Evolutionary conservation across 1,140 invertebrate species (phyloP).

Genomic region (Drosophila equinoxialis): DNA sequence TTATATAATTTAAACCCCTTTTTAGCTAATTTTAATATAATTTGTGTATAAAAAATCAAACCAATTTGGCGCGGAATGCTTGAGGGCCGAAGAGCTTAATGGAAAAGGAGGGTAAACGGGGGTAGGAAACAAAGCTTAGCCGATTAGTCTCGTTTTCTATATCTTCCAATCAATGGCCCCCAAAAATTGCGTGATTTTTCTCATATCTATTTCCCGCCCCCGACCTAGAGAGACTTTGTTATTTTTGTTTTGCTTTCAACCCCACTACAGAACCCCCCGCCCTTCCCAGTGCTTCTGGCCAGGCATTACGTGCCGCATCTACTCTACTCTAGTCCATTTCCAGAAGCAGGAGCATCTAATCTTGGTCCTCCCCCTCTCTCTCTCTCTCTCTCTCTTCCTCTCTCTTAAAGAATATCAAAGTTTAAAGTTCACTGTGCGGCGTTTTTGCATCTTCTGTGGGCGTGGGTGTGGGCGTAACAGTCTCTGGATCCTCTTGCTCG

Average conservation of each 20-base stretch:
- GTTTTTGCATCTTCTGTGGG: conserved; percentile 53
- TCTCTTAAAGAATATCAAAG: background rate
- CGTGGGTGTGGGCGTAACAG: conserved; percentile 43
- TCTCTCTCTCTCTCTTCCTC: too few species aligned
- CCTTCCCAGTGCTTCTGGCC: background rate
- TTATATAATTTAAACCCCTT: conserved; percentile 56
- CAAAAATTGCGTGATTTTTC: background rate
- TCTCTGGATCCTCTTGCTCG: background rate
- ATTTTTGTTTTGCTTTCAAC: background rate
- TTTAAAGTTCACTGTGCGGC: conserved; percentile 75
- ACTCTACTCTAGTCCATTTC: conserved; percentile 15
- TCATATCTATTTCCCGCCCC: background rate
- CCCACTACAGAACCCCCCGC: background rate
- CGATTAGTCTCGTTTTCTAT: background rate
- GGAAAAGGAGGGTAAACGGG: background rate
- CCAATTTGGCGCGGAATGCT: conserved; percentile 27
- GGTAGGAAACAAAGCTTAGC: background rate
- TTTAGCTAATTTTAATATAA: conserved; percentile 67
- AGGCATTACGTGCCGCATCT: background rate
- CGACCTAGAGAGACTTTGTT: conserved; percentile 6
- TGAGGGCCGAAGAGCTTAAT: conserved; percentile 7
- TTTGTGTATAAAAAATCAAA: conserved; percentile 44
- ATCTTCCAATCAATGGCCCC: background rate
- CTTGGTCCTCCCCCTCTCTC: background rate
- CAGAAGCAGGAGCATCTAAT: conserved; percentile 20